Percentiles rank a stretch among this genome's conserved stretches.
Conservation (phyloP, 2,888 invertebrate genomes). For the Rotaria sp. region DNA sequence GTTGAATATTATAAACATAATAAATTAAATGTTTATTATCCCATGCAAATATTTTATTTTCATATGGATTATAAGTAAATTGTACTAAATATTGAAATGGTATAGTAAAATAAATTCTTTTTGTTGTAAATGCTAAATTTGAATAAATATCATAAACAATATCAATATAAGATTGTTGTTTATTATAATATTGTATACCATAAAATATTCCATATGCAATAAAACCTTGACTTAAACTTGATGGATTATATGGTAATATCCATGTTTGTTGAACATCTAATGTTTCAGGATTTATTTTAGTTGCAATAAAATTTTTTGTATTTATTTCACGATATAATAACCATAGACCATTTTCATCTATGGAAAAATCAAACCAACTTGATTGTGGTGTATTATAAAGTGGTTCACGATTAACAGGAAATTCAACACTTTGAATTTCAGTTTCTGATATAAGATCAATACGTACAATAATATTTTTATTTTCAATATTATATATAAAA, state of each 20-base stretch:
- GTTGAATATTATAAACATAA: slow-evolving; percentile 26
- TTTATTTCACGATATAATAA: slow-evolving; percentile 64
- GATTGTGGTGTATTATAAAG: slow-evolving; percentile 45
- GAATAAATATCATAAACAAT: slow-evolving; percentile 38
- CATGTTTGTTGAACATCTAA: slow-evolving; percentile 36
- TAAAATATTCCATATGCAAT: slow-evolving; percentile 37
- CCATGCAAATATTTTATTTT: slow-evolving; percentile 39
- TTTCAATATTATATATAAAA: slow-evolving; percentile 70
- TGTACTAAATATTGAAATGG: slow-evolving; percentile 37
- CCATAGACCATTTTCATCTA: slow-evolving; percentile 95
- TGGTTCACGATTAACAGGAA: neutral
- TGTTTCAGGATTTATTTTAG: slow-evolving; percentile 38
- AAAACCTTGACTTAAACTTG: slow-evolving; percentile 32
- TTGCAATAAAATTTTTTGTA: slow-evolving; percentile 32
- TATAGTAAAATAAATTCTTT: slow-evolving; percentile 31
- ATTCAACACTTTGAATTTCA: neutral
- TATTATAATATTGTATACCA: slow-evolving; percentile 36
- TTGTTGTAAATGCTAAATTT: slow-evolving; percentile 31
- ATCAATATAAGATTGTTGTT: slow-evolving; percentile 35
- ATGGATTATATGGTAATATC: slow-evolving; percentile 30
- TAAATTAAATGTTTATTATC: slow-evolving; percentile 37
- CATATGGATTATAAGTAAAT: slow-evolving; percentile 40
- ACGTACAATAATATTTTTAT: slow-evolving; percentile 41
- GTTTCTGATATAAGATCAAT: neutral
- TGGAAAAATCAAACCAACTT: slow-evolving; percentile 70